Evolutionary conservation across 2,888 invertebrate genomes (phyloP).

Genomic region (Cheilosia grossa): DNA sequence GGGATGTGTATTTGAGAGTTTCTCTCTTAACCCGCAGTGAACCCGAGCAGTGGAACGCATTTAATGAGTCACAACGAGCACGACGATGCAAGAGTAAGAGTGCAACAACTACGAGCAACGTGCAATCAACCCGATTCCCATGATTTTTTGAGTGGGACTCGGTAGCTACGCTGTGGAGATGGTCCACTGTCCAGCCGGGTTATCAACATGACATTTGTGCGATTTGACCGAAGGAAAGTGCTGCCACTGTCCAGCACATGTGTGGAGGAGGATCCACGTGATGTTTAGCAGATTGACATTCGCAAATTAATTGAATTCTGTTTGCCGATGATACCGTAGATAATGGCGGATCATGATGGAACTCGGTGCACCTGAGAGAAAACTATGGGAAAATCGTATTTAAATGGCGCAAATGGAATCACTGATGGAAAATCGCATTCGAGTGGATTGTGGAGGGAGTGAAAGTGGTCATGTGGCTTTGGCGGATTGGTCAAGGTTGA

Average conservation of each 20-base stretch:
- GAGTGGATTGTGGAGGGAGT: constrained; percentile 23
- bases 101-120: constrained; percentile 78
- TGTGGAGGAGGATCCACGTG: no score
- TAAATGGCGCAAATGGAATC: constrained; percentile 64
- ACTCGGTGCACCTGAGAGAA: constrained; percentile 7
- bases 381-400: constrained; percentile 59
- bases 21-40: constrained; percentile 68
- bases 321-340: constrained; percentile 21
- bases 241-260: background rate
- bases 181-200: constrained; percentile 50
- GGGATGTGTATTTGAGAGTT: constrained; percentile 42
- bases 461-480: constrained; percentile 60
- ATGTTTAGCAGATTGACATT: constrained; percentile 29
- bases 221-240: constrained; percentile 62
- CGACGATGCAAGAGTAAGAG: constrained; percentile 78
- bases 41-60: constrained; percentile 56
- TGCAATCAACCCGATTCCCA: constrained; percentile 83
- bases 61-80: constrained; percentile 52
- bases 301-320: constrained; percentile 43
- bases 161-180: constrained; percentile 9
- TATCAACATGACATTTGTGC: constrained; percentile 51
- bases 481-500: constrained; percentile 63
- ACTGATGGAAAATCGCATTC: constrained; percentile 36
- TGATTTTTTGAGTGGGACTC: constrained; percentile 70
- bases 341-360: constrained; percentile 29